Evolutionary conservation across 2,113 vertebrate species (phyloP), one percentile per base, ranked within the genome.

Genomic region (Panthera tigris): DNA sequence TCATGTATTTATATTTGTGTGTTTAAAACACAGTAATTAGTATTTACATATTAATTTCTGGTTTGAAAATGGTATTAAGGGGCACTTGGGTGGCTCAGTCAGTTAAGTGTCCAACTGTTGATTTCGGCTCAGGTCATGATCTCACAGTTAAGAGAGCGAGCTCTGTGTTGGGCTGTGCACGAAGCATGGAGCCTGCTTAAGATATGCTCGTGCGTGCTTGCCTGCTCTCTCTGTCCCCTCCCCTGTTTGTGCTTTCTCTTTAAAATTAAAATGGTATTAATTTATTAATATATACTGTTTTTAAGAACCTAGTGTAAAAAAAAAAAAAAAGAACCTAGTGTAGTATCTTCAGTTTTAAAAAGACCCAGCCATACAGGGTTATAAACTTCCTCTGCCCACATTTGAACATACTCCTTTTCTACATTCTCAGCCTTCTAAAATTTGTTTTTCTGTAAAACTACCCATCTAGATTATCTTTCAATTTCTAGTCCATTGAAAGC

Each of bases 291-390:
- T 45, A 21, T 48, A 71, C 6, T 61, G 1, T 80, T 91, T 76
- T 52, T 90, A 93, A 83, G 74, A 88, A 84, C 18, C 4, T 45
- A 79, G 63, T 19, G 57, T 68, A 85, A 45, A 45, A 45, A 45
- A 45, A 45, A 45, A 41, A 41, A 41, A 41, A 41, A 93, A 83
- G 74, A 88, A 83, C 16, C 4, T 45, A 79, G 63, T 19, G 57
- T 68, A 85, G 16, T 81, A 69, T 61, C 14, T 81, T 52, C 89
- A 78, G 76, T 79, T 93, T 93, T 87, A 81, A 83, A 95, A 87
- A 80, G 45, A 81, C 13, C 19, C 13, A 63, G 11, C 8, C 41
- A 61, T 29, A 57, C 13, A 93, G 19, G 23, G 14, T 41, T 78
- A 39, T 57, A 73, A 92, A 94, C 52, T 83, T 71, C 4, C 7